Conservation (phyloP, 2,797 vertebrate genomes). For the Micrastur ruficollis region DNA sequence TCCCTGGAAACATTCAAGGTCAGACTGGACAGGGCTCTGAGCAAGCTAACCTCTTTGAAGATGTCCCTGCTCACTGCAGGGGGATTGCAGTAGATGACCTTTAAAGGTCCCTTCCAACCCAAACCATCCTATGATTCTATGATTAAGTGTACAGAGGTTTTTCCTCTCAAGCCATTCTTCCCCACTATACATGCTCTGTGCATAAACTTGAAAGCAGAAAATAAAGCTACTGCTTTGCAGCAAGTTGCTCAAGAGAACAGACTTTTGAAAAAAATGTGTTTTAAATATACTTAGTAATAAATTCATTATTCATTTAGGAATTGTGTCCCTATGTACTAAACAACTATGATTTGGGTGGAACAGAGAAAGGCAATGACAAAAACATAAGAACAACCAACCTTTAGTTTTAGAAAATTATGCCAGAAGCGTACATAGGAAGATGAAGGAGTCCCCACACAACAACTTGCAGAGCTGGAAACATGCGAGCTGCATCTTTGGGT, state of each 20-base stretch:
- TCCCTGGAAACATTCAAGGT: background rate
- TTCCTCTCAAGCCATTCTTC: background rate
- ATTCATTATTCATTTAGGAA: background rate
- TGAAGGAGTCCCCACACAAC: background rate
- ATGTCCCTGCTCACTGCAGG: background rate
- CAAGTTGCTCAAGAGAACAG: background rate
- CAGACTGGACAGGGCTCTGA: fast-evolving
- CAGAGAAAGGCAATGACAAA: background rate
- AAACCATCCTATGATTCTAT: background rate
- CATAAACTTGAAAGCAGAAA: background rate
- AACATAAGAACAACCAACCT: background rate
- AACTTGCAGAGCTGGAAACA: background rate
- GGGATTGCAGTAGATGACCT: background rate
- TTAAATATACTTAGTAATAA: background rate
- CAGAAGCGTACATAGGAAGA: background rate
- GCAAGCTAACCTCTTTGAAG: background rate
- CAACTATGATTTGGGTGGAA: background rate
- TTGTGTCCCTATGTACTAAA: background rate
- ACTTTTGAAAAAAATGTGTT: background rate
- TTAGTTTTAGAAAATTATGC: background rate
- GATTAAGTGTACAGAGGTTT: background rate
- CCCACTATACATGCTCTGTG: background rate
- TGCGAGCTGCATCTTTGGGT: fast-evolving
- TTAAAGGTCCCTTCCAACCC: background rate
- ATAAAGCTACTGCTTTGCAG: background rate